A percentile compares a stretch with the other conserved stretches of the same genome.
Conservation (phyloP, 2,797 vertebrate species). For the Lindbergichthys nudifrons region DNA sequence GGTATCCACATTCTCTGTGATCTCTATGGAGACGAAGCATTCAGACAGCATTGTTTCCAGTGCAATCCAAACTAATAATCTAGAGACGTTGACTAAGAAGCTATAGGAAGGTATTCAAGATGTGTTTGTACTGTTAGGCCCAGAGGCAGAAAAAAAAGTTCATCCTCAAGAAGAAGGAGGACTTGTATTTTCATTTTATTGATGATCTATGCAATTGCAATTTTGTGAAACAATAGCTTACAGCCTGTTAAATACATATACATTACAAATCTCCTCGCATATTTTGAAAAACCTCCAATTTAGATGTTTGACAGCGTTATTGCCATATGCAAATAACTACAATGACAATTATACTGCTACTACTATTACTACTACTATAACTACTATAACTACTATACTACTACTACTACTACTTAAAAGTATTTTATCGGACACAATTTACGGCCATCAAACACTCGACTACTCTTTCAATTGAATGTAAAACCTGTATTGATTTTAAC, state of each 20-base stretch:
- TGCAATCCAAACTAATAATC: conserved; percentile 31
- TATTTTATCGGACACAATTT: no score
- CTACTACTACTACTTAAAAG: no score
- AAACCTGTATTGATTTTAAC: no score
- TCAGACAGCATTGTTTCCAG: conserved; percentile 32
- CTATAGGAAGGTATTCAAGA: conserved; percentile 4
- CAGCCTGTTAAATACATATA: no score
- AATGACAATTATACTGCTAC: neutral
- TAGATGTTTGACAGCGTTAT: neutral
- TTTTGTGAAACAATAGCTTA: no score
- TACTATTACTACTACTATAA: neutral
- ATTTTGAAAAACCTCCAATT: neutral
- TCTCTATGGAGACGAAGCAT: conserved; percentile 43
- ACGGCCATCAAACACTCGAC: no score
- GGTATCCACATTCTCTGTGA: conserved; percentile 43
- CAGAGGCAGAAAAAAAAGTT: neutral
- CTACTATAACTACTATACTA: neutral
- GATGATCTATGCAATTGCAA: neutral
- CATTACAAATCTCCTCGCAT: no score
- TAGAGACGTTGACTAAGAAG: conserved; percentile 25
- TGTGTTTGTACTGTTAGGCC: conserved; percentile 10
- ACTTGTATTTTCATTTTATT: neutral
- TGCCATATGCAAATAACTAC: neutral
- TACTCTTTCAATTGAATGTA: no score
- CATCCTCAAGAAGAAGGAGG: neutral